Conservation (phyloP, 1,140 invertebrate species). For the Solenopsis fugax region DNA sequence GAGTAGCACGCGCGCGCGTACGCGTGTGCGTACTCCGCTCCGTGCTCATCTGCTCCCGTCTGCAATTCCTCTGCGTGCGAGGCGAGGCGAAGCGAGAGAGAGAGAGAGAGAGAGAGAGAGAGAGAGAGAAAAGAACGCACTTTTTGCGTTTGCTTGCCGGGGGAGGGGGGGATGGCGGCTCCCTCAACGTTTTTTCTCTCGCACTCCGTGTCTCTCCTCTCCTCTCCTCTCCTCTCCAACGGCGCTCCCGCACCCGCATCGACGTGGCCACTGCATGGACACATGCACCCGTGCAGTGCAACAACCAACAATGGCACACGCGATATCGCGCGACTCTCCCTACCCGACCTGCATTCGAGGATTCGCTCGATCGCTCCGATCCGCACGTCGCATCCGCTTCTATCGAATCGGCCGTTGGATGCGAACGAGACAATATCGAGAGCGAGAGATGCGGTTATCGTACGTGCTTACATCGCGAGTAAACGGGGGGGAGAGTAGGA, state of each 20-base stretch:
- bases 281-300: slow-evolving; percentile 28
- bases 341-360: not conserved
- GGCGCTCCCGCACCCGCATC: slow-evolving; percentile 36
- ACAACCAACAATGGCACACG: slow-evolving; percentile 60
- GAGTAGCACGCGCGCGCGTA: not conserved
- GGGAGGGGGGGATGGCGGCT: not conserved
- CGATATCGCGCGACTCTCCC: slow-evolving; percentile 14
- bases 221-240: not conserved
- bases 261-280: slow-evolving; percentile 38
- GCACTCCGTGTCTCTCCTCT: not conserved
- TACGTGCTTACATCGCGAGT: too few species aligned
- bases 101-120: not conserved
- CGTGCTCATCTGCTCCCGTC: not conserved
- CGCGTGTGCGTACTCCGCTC: too few species aligned
- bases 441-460: not conserved
- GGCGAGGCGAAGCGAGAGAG: too few species aligned
- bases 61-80: not conserved
- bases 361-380: not conserved
- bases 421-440: not conserved
- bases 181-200: slow-evolving; percentile 1
- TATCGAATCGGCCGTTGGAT: not conserved
- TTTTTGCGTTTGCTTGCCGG: slow-evolving; percentile 33
- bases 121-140: not conserved
- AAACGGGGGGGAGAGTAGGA: not conserved
- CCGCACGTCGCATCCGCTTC: too few species aligned